Evolutionary conservation across 2,888 invertebrate species (phyloP), one percentile per base, ranked within the genome.

Genomic region (Unio delphinus): DNA sequence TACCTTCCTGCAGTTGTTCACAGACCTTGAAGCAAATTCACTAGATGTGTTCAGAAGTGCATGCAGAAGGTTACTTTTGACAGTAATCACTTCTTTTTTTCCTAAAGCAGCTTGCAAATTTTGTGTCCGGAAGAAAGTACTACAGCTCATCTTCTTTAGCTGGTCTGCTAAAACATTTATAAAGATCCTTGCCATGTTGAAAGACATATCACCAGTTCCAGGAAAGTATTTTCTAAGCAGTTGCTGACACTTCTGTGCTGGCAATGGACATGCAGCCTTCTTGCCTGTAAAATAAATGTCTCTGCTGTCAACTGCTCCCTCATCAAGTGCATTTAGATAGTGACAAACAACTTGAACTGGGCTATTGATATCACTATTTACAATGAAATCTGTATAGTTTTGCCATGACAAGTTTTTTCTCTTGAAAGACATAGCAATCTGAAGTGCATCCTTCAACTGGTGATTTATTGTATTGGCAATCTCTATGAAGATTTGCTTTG

Each of bases 141-240:
- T 83, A 18, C 73, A 64, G 8, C 81, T 76, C 61, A 83, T 67
- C 63, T 80, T 83, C 57, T 82, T 83, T n/a, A 83, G 61, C 65
- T 83, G 82, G 65, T 83, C 81, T n/a, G 81, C 76, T 30, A 83
- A 70, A 20, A 83, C 78, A 67, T 77, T 73, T 1, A 83, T 8
- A 57, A 81, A 81, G n/a, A 72, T 76, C 28, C 76, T 68, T 6
- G 82, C 66, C 28, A 76, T 61, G 34, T 75, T 68, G 59, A 74
- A 83, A 15, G 83, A 79, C 61, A 76, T 59, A 34, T 70, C 71
- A 7, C 59, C 55, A 6, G 61, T 62, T 23, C 62, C 60, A 17
- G 64, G 55, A 26, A 80, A 74, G 64, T 78, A 65, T 20, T 73
- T 73, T 23, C 61, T 55, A 15, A 83, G 69, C 4, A 82, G 55